These are phyloP conservation scores for Hirtodrosophila cameraria DNA, from an alignment of 2,888 invertebrate species.

Conservation along the genomic window DNA sequence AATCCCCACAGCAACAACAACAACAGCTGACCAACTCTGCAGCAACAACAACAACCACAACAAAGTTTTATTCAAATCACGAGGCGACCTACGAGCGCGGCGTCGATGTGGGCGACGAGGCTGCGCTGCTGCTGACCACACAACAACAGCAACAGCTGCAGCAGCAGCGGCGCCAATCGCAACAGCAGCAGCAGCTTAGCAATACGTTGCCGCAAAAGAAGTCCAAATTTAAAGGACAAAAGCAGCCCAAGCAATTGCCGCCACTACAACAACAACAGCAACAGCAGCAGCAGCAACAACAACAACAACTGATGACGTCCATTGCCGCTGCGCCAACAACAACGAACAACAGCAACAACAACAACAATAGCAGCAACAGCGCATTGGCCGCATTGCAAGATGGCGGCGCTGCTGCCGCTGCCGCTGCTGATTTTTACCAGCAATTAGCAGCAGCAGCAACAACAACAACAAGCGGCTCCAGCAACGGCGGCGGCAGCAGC, in stretches of 20 bases:
- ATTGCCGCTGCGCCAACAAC: slow-evolving; percentile 61
- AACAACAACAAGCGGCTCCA: slow-evolving; percentile 32
- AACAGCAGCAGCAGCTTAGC: slow-evolving; percentile 47
- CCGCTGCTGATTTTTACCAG: slow-evolving; percentile 67
- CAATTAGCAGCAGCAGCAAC: slow-evolving; percentile 71
- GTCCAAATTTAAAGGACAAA: slow-evolving; percentile 80
- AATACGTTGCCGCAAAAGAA: slow-evolving; percentile 81
- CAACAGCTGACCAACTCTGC: slow-evolving; percentile 38
- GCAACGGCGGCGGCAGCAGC: slow-evolving; percentile 22
- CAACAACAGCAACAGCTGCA: slow-evolving; percentile 56
- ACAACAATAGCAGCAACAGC: slow-evolving; percentile 50
- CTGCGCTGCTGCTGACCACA: slow-evolving; percentile 62
- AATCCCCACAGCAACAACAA: slow-evolving; percentile 13
- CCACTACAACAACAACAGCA: slow-evolving; percentile 41
- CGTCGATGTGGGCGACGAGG: slow-evolving; percentile 80
- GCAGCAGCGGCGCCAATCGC: slow-evolving; percentile 43
- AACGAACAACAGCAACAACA: slow-evolving; percentile 47
- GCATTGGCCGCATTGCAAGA: slow-evolving; percentile 68
- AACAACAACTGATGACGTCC: slow-evolving; percentile 66
- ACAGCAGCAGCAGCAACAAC: slow-evolving; percentile 39
- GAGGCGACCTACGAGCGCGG: slow-evolving; percentile 77
- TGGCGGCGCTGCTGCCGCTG: slow-evolving; percentile 73
- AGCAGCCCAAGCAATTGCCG: slow-evolving; percentile 81
- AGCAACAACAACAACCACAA: slow-evolving; percentile 33
- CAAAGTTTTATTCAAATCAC: slow-evolving; percentile 76